Evolutionary conservation across 2,888 invertebrate genomes (phyloP).

Genomic region (Acanthoscelides obtectus): DNA sequence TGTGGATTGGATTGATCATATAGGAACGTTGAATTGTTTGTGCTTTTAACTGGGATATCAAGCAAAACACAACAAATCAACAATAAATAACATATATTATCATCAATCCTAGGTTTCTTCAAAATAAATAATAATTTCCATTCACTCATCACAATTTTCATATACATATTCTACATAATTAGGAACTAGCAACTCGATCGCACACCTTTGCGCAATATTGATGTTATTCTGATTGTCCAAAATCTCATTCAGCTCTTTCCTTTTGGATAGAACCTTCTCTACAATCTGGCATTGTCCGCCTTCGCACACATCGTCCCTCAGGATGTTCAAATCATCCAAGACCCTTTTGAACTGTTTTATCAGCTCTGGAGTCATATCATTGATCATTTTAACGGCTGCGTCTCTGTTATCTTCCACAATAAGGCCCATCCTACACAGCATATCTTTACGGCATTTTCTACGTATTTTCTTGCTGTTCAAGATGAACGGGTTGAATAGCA

Average conservation of each 20-base stretch:
- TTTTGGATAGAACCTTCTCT: conserved; percentile 1
- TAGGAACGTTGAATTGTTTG: too few species aligned
- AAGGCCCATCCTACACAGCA: conserved; percentile 6
- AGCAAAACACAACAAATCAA: not conserved
- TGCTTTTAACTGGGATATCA: too few species aligned
- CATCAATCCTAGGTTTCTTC: not conserved
- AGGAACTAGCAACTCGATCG: not conserved
- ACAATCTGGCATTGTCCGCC: conserved; percentile 11
- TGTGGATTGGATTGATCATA: too few species aligned
- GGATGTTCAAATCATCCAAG: conserved; percentile 1
- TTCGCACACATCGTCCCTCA: conserved; percentile 2
- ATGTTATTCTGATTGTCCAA: not conserved
- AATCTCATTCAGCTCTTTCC: not conserved
- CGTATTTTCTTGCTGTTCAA: conserved; percentile 5
- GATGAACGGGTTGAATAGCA: conserved; percentile 11
- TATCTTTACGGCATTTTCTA: conserved; percentile 4
- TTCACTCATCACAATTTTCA: not conserved
- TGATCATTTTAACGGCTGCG: not conserved
- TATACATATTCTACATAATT: not conserved
- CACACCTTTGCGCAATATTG: not conserved
- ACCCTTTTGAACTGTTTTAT: conserved; percentile 1
- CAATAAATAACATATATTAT: not conserved
- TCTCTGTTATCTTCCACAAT: conserved; percentile 5
- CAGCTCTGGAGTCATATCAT: conserved; percentile 2
- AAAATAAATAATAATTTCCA: not conserved